Evolutionary conservation across 1,140 invertebrate genomes (phyloP).

Genomic region (Platorchestia sp.): DNA sequence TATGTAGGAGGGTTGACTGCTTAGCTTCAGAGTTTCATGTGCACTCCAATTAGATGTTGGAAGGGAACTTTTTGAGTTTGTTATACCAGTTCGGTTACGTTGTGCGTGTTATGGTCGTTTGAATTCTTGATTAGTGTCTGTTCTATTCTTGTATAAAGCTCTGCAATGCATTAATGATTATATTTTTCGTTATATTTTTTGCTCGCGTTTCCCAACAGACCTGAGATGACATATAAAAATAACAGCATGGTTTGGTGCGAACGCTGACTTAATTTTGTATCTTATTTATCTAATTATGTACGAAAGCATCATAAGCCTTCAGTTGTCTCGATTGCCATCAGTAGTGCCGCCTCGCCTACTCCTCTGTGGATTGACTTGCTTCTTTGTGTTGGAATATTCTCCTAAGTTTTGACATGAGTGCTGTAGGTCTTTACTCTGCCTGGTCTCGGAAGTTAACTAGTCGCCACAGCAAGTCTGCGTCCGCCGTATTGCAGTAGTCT

Average conservation of each 20-base stretch:
- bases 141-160: not conserved
- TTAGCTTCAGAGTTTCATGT: not conserved
- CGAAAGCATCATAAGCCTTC: not conserved
- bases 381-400: not conserved
- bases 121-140: not conserved
- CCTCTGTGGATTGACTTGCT: not conserved
- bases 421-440: not conserved
- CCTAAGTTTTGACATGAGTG: not conserved
- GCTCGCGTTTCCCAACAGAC: not conserved
- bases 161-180: not conserved
- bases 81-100: not conserved
- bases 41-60: not conserved
- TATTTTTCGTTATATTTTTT: not conserved
- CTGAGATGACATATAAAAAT: not conserved
- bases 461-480: too few relatives aligned
- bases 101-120: not conserved
- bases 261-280: not conserved
- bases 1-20: not conserved
- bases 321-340: not conserved
- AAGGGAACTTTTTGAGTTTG: not conserved
- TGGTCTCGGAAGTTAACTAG: not conserved
- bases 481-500: not conserved
- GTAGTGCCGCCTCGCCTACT: not conserved
- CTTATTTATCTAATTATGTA: not conserved
- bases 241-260: not conserved